Conservation (phyloP, 1,140 invertebrate genomes). For the Drosophila ambigua region DNA sequence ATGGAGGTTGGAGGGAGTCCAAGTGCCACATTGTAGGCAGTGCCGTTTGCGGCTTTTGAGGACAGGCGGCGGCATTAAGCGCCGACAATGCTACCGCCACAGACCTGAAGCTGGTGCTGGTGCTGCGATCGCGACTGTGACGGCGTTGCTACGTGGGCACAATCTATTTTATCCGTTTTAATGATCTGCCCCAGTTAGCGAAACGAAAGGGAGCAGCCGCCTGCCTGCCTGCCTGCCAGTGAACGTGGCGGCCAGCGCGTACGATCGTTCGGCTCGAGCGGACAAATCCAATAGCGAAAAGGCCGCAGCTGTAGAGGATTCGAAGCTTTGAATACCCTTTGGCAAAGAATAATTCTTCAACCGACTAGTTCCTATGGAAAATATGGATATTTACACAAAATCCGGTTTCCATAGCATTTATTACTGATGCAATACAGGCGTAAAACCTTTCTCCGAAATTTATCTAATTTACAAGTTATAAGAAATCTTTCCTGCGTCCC, state of each 20-base stretch:
- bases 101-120: neutral
- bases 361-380: too few relatives aligned
- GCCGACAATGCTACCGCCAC: slow-evolving; percentile 62
- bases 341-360: too few relatives aligned
- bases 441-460: too few relatives aligned
- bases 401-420: too few relatives aligned
- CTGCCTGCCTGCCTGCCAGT: slow-evolving; percentile 25
- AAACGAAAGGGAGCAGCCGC: slow-evolving; percentile 75
- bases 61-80: slow-evolving; percentile 67
- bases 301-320: too few relatives aligned
- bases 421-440: too few relatives aligned
- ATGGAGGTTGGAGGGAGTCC: neutral
- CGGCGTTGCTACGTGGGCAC: slow-evolving; percentile 71
- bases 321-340: too few relatives aligned
- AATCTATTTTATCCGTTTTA: slow-evolving; percentile 82
- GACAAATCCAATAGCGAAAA: slow-evolving; percentile 26
- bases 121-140: slow-evolving; percentile 35
- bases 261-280: slow-evolving; percentile 25
- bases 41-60: slow-evolving; percentile 74
- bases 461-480: too few relatives aligned
- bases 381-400: too few relatives aligned
- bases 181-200: slow-evolving; percentile 80
- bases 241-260: slow-evolving; percentile 52
- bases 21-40: slow-evolving; percentile 25
- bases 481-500: too few relatives aligned